Base-by-base conservation (phyloP, 1,140 invertebrate genomes). In the Halesus radiatus region DNA sequence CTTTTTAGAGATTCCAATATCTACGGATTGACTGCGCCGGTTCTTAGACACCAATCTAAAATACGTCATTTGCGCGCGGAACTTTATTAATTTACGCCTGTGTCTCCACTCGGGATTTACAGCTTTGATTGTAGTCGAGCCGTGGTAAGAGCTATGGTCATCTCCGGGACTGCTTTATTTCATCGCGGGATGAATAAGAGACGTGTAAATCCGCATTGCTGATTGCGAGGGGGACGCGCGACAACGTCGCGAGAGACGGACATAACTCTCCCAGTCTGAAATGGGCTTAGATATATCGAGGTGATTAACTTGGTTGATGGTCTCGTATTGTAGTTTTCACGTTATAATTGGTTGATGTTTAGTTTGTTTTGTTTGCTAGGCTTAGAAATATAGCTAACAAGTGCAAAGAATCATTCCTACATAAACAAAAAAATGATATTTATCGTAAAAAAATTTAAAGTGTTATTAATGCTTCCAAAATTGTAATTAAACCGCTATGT, bases 61-160 rank as follows among this genome's bases (percentile, higher is more conserved):
- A 79, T 77, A 58, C 76, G 75, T 79, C 76, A 78, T 82, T 76
- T 58, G 81, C 81, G 70, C 81, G 81, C 78, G 81, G 78, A 78
- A 58, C 50, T 80, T 82, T 80, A 80, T 82, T 82, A 82, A 82
- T 82, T 82, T 78, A 80, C 78, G 76, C 81, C 76, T 77, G 76
- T 76, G 70, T 81, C 76, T 79, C 62, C 58, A 73, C 70, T 29
- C 74, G 60, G 78, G 78, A 82, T 82, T 82, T 82, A 82, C 75
- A 73, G 66, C 73, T 82, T 78, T 76, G 78, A 80, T 80, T 82
- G 37, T 45, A 80, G n/a, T 60, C 58, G 20, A 72, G 73, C 74
- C 75, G 62, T 26, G 58, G 32, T 37, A 18, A 23, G 76, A 52
- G 37, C 66, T 15, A 3, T 18, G n/a, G 37, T 18, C 26, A 22